A percentile compares a stretch with the other conserved stretches of the same genome.
Conservation (phyloP, 2,797 vertebrate genomes). For the Onychomys arenicola region DNA sequence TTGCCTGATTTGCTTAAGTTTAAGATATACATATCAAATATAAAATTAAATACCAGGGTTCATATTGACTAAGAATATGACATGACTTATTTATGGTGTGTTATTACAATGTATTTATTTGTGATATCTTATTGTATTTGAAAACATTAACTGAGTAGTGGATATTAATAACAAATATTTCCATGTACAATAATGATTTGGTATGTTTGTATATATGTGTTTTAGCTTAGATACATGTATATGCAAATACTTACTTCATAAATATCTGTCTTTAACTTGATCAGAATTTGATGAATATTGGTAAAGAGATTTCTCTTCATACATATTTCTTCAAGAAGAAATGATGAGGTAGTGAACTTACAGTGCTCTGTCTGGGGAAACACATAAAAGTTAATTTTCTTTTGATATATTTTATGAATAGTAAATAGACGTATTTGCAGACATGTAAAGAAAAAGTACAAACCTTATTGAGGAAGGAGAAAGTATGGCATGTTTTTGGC, state of each 20-base stretch:
- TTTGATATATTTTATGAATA: neutral
- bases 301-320: too few species aligned
- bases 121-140: neutral
- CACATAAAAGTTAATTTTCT: neutral
- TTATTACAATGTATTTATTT: slow-evolving; percentile 47
- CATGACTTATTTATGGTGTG: slow-evolving; percentile 34
- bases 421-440: neutral
- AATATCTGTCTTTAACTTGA: neutral
- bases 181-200: neutral
- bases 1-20: slow-evolving; percentile 50
- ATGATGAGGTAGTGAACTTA: neutral
- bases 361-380: neutral
- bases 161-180: neutral
- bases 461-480: neutral
- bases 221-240: neutral
- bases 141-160: neutral
- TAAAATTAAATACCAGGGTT: slow-evolving; percentile 48
- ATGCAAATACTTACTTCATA: neutral
- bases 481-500: too few species aligned
- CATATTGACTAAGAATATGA: neutral
- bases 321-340: neutral
- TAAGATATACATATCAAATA: slow-evolving; percentile 69
- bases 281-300: neutral
- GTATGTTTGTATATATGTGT: neutral
- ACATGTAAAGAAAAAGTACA: neutral